Conservation (phyloP, 2,797 vertebrate genomes). For the Centroberyx gerrardi region DNA sequence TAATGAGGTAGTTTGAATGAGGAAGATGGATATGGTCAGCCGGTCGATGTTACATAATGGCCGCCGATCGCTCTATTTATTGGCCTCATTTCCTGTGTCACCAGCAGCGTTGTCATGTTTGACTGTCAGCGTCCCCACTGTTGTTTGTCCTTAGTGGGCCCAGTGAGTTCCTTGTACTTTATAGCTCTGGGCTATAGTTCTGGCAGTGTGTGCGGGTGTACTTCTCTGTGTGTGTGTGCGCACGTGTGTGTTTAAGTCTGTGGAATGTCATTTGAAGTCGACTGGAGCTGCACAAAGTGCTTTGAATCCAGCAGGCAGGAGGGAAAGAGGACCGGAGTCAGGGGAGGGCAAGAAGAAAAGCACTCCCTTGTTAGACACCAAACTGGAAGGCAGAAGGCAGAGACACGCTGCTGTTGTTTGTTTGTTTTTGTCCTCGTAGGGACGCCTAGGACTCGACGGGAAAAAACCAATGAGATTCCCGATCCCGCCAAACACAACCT, state of each 20-base stretch:
- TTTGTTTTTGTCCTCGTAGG: slow-evolving; percentile 64
- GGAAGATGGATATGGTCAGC: slow-evolving; percentile 68
- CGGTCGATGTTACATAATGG: slow-evolving; percentile 66
- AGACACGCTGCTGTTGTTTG: slow-evolving; percentile 41
- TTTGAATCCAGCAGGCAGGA: slow-evolving; percentile 64
- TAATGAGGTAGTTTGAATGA: slow-evolving; percentile 74
- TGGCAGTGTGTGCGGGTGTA: slow-evolving; percentile 1
- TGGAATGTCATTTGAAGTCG: slow-evolving; percentile 70
- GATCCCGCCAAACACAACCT: slow-evolving; percentile 54
- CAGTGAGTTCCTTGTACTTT: slow-evolving; percentile 30
- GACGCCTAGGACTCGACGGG: slow-evolving; percentile 20
- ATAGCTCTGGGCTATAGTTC: slow-evolving; percentile 45
- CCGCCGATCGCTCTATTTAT: slow-evolving; percentile 71
- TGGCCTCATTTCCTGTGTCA: slow-evolving; percentile 57
- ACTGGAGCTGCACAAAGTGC: slow-evolving; percentile 57
- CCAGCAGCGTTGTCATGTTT: slow-evolving; percentile 42
- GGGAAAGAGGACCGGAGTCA: slow-evolving; percentile 41
- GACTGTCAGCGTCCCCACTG: slow-evolving; percentile 45
- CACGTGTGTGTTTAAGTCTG: slow-evolving; percentile 50
- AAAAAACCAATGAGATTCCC: not conserved
- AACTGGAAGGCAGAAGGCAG: slow-evolving; percentile 37
- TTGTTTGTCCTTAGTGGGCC: slow-evolving; percentile 58
- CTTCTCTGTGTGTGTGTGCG: slow-evolving; percentile 22
- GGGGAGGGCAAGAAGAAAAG: slow-evolving; percentile 60
- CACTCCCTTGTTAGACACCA: slow-evolving; percentile 47